Evolutionary conservation across 2,888 invertebrate species (phyloP).

Genomic region (Mechanitis mazaeus): DNA sequence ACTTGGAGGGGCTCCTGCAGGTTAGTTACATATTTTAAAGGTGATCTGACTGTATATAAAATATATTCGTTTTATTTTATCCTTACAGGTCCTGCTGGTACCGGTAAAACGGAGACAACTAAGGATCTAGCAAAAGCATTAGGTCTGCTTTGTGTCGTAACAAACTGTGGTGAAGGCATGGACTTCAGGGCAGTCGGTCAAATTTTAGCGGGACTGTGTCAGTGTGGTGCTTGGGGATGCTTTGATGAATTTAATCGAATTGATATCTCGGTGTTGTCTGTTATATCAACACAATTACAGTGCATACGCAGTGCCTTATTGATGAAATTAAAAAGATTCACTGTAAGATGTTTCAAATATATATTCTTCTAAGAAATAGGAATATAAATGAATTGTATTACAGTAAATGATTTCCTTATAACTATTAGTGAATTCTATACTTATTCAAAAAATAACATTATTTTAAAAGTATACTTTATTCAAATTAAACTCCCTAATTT

Average conservation of each 20-base stretch:
- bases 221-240: conserved; percentile 97
- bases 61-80: not conserved
- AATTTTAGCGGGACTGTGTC: conserved; percentile 85
- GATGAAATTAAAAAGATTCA: conserved; percentile 83
- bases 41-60: no score
- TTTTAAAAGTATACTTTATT: no score
- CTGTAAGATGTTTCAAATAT: conserved; percentile 63
- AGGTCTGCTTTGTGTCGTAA: conserved; percentile 88
- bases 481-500: no score
- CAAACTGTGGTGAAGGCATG: conserved; percentile 96
- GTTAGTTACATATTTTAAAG: conserved; percentile 42
- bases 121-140: conserved; percentile 95
- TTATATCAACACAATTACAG: conserved; percentile 94
- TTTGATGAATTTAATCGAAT: conserved; percentile 97
- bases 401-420: no score
- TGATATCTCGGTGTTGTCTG: conserved; percentile 93
- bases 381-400: no score
- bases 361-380: no score
- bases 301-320: conserved; percentile 90
- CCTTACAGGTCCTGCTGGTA: conserved; percentile 81
- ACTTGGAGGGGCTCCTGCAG: conserved; percentile 93
- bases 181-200: conserved; percentile 84
- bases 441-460: no score
- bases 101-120: conserved; percentile 94
- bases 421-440: no score